Evolutionary conservation across 2,797 vertebrate species (phyloP).

Genomic region (Presbytis comata): DNA sequence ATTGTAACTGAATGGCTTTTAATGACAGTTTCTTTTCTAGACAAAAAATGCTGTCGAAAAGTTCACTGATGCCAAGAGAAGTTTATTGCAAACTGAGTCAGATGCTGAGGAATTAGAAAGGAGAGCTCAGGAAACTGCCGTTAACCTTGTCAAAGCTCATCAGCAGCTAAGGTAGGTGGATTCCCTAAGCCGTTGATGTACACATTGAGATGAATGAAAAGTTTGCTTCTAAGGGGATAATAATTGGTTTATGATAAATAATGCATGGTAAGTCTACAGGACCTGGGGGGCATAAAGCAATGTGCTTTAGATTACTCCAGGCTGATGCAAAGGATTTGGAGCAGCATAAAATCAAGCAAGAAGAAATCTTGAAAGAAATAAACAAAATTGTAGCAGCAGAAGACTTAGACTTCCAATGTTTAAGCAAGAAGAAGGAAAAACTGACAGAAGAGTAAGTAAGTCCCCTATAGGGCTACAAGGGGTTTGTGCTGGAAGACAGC

Average conservation of each 20-base stretch:
- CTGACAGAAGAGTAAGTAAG: conserved; percentile 83
- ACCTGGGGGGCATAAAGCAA: not conserved
- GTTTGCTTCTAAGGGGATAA: not conserved
- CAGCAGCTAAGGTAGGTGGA: conserved; percentile 87
- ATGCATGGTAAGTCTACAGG: not conserved
- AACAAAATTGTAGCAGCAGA: conserved; percentile 82
- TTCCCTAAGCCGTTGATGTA: not conserved
- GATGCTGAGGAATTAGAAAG: conserved; percentile 88
- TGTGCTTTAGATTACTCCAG: conserved; percentile 85
- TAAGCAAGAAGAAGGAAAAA: conserved; percentile 84
- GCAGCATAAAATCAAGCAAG: conserved; percentile 83
- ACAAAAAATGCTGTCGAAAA: conserved; percentile 84
- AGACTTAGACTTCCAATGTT: conserved; percentile 85
- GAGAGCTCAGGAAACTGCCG: conserved; percentile 85
- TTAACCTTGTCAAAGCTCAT: conserved; percentile 84
- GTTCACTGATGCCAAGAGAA: conserved; percentile 81
- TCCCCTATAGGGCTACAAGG: not conserved
- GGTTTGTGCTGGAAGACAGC: not conserved
- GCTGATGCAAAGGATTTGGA: conserved; percentile 83
- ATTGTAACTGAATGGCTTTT: conserved; percentile 54
- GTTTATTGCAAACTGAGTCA: conserved; percentile 80
- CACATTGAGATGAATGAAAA: not conserved
- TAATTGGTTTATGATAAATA: conserved; percentile 25
- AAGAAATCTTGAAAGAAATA: conserved; percentile 85
- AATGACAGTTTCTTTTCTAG: conserved; percentile 79